Evolutionary conservation across 2,888 invertebrate genomes (phyloP).

Genomic region (Achlya flavicornis): DNA sequence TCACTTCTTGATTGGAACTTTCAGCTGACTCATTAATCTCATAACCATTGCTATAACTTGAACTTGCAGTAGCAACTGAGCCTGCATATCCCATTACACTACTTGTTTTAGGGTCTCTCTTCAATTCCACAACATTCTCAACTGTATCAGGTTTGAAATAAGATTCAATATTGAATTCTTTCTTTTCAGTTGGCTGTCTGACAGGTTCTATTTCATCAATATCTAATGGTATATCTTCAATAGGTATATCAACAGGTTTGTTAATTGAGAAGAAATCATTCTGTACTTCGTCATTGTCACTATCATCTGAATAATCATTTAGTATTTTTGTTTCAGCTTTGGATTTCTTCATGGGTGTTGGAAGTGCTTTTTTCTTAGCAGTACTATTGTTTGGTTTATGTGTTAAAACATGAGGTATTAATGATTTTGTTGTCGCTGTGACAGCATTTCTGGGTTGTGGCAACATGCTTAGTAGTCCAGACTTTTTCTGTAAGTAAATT

Average conservation of each 20-base stretch:
- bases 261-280: slow-evolving; percentile 83
- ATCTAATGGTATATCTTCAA: slow-evolving; percentile 64
- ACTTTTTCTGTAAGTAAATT: slow-evolving; percentile 80
- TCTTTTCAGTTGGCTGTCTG: slow-evolving; percentile 28
- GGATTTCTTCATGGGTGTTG: slow-evolving; percentile 48
- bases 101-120: slow-evolving; percentile 30
- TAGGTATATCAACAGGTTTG: slow-evolving; percentile 68
- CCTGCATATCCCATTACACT: slow-evolving; percentile 27
- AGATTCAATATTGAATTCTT: slow-evolving; percentile 59
- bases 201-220: slow-evolving; percentile 39
- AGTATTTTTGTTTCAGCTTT: slow-evolving; percentile 46
- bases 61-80: slow-evolving; percentile 19
- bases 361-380: slow-evolving; percentile 49
- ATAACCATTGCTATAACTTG: slow-evolving; percentile 37
- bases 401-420: slow-evolving; percentile 76
- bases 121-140: slow-evolving; percentile 33
- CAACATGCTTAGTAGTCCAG: slow-evolving; percentile 87
- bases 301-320: slow-evolving; percentile 70
- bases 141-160: slow-evolving; percentile 65
- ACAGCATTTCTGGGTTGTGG: slow-evolving; percentile 86
- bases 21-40: slow-evolving; percentile 18
- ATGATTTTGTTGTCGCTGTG: slow-evolving; percentile 59
- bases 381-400: slow-evolving; percentile 56
- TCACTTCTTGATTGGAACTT: slow-evolving; percentile 38
- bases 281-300: slow-evolving; percentile 78